Percentiles rank a stretch among this genome's conserved stretches.
Conservation (phyloP, 1,140 invertebrate species). For the Argopecten irradians region DNA sequence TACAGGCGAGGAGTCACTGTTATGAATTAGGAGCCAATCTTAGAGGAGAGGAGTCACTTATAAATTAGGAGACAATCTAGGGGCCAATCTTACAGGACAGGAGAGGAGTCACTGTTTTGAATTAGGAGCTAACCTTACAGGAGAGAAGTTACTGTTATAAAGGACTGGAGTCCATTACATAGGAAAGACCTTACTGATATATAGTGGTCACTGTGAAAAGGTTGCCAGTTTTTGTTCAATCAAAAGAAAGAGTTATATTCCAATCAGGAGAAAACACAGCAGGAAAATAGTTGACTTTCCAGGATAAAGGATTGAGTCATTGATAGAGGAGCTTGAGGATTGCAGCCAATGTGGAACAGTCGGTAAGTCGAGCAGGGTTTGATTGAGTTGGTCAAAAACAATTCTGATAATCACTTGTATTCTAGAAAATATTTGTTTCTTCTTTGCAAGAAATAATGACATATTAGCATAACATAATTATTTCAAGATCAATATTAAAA, state of each 20-base stretch:
- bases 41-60: background rate
- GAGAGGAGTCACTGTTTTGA: background rate
- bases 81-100: background rate
- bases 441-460: too few species aligned
- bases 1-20: background rate
- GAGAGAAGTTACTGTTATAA: background rate
- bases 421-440: background rate
- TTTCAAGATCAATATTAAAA: too few species aligned
- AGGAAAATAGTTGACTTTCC: too few species aligned
- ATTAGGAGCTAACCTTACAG: background rate
- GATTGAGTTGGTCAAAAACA: background rate
- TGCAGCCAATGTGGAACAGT: background rate
- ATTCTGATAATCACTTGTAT: background rate
- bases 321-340: background rate
- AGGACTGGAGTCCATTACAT: background rate
- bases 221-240: too few species aligned
- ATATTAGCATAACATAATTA: too few species aligned
- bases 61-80: background rate
- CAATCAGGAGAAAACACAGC: too few species aligned
- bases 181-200: background rate
- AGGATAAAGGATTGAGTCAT: background rate
- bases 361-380: too few species aligned
- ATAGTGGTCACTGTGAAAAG: too few species aligned
- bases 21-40: background rate
- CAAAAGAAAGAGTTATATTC: too few species aligned